These are phyloP conservation scores for Cathartes aura DNA, from an alignment of 2,113 vertebrate genomes.

Conservation along the genomic window DNA sequence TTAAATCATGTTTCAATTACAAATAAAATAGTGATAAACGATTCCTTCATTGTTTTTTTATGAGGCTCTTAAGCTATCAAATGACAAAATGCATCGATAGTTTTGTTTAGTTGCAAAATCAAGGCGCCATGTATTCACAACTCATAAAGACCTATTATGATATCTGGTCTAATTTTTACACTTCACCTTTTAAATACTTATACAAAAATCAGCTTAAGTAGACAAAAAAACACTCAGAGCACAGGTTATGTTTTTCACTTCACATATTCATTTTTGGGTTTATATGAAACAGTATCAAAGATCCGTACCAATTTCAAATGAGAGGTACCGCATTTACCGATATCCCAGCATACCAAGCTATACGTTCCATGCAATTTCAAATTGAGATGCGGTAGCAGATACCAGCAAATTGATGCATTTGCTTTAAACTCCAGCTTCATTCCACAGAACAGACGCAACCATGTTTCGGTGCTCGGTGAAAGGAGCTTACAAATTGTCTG, in stretches of 20 bases:
- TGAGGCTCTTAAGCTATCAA: background rate
- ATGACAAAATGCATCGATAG: background rate
- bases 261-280: background rate
- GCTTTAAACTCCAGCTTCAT: background rate
- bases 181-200: background rate
- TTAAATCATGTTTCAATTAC: background rate
- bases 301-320: background rate
- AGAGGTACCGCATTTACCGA: accelerated
- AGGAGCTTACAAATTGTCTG: background rate
- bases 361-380: accelerated
- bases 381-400: background rate
- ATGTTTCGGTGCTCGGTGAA: background rate
- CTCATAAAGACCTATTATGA: background rate
- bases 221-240: background rate
- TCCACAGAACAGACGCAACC: background rate
- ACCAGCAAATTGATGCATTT: background rate
- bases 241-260: background rate
- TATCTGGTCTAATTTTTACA: background rate
- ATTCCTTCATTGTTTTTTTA: background rate
- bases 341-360: accelerated
- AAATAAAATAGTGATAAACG: background rate
- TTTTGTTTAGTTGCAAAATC: background rate
- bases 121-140: background rate
- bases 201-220: background rate
- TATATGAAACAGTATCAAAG: background rate